A percentile compares a stretch with the other conserved stretches of the same genome.
phyloP scores from a whole-genome alignment of 2,888 invertebrate genomes.

The Cephalotes varians region DNA sequence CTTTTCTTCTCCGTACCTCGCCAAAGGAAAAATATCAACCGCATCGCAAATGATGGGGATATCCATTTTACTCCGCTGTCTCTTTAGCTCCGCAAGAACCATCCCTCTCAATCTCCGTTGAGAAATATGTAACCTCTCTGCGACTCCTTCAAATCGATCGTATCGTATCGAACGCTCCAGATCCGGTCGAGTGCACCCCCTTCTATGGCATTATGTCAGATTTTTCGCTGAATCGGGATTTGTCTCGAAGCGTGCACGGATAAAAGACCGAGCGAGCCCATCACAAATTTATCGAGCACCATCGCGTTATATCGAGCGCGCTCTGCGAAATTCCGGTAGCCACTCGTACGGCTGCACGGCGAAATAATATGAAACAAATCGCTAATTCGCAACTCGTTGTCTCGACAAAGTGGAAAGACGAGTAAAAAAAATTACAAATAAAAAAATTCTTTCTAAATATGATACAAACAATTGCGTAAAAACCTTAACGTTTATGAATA shows the following conservation, averaged over 20 bases:
- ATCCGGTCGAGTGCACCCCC: constrained; percentile 59
- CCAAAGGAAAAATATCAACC: not conserved
- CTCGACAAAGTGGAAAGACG: not conserved
- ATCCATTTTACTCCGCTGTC: constrained; percentile 10
- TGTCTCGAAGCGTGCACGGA: constrained; percentile 29
- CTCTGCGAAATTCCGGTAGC: constrained; percentile 1
- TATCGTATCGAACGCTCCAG: constrained; percentile 66
- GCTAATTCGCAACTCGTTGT: constrained; percentile 21
- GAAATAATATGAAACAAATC: constrained; percentile 1
- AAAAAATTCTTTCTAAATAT: constrained; percentile 2
- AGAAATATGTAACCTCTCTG: constrained; percentile 27
- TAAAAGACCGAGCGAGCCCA: constrained; percentile 36
- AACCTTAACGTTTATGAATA: not conserved
- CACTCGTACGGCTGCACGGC: not conserved
- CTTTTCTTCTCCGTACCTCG: not conserved
- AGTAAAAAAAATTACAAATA: not conserved
- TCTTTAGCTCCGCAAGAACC: not conserved
- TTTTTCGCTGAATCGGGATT: constrained; percentile 62
- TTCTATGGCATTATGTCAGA: constrained; percentile 52
- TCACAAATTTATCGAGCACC: constrained; percentile 41
- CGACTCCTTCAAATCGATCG: constrained; percentile 60
- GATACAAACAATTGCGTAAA: not conserved
- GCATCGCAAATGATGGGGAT: not conserved
- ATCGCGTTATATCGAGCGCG: constrained; percentile 8
- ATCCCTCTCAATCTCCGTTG: not conserved